Percentiles rank a stretch among this genome's conserved stretches.
Evolutionary conservation across 23 tunicate species (phyloP).

Genomic region (Halocynthia roretzi): DNA sequence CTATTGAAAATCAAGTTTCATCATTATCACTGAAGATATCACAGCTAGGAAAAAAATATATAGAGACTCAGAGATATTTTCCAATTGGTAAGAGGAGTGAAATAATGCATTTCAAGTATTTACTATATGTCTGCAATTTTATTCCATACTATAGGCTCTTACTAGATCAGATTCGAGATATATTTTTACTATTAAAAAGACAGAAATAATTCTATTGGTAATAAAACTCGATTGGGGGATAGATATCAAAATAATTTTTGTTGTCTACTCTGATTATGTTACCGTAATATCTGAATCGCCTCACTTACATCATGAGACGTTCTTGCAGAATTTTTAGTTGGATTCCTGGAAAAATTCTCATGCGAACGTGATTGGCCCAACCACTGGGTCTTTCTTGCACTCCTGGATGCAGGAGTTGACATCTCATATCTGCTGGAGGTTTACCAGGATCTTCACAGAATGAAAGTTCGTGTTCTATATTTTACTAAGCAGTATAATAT

Average conservation of each 20-base stretch:
- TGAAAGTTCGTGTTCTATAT: slow-evolving; percentile 30
- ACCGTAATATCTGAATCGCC: no score
- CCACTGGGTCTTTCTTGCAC: slow-evolving; percentile 42
- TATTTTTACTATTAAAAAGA: no score
- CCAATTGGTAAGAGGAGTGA: slow-evolving; percentile 56
- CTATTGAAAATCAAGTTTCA: slow-evolving; percentile 12
- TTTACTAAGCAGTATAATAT: neutral
- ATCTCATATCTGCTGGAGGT: slow-evolving; percentile 39
- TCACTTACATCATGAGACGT: neutral
- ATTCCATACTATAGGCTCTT: no score
- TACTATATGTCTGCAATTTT: no score
- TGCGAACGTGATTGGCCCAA: slow-evolving; percentile 59
- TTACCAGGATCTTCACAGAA: slow-evolving; percentile 41
- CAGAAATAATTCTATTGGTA: no score
- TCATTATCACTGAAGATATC: slow-evolving; percentile 34
- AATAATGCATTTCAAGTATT: no score
- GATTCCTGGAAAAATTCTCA: slow-evolving; percentile 63
- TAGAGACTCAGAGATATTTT: slow-evolving; percentile 49
- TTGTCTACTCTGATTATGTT: no score
- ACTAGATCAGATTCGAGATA: no score
- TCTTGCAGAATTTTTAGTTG: slow-evolving; percentile 54
- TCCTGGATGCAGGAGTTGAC: slow-evolving; percentile 51
- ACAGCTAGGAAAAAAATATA: slow-evolving; percentile 50
- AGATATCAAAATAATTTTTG: no score
- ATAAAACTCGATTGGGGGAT: no score